Evolutionary conservation across 2,888 invertebrate genomes (phyloP).

Genomic region (Disparrhopalites patrizii): DNA sequence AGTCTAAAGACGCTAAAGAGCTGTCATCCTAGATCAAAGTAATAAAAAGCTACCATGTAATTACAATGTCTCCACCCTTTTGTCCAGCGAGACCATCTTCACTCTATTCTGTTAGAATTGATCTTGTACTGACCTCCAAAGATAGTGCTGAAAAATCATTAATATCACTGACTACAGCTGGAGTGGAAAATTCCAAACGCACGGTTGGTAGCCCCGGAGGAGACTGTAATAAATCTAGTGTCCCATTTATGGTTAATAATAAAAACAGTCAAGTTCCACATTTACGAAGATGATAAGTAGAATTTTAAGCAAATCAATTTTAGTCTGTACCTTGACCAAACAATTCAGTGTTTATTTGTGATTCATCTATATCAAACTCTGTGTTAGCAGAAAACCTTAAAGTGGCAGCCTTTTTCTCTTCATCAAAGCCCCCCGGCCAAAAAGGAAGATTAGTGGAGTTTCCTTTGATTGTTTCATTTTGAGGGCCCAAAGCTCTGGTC

Average conservation of each 20-base stretch:
- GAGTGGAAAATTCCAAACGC: neutral
- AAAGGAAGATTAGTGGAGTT: slow-evolving; percentile 78
- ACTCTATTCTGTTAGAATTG: neutral
- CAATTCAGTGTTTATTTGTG: slow-evolving; percentile 34
- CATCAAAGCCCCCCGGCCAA: slow-evolving; percentile 75
- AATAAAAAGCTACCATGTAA: neutral
- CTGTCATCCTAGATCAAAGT: slow-evolving; percentile 4
- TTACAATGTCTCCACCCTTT: neutral
- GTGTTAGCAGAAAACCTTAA: slow-evolving; percentile 13
- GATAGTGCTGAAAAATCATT: neutral
- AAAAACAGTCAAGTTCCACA: neutral
- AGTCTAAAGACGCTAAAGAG: slow-evolving; percentile 32
- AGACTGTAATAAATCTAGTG: slow-evolving; percentile 3
- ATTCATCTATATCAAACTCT: slow-evolving; percentile 34
- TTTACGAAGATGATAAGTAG: no score
- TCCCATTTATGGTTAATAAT: neutral
- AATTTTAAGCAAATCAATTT: no score
- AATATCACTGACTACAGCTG: neutral
- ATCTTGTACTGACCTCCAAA: neutral
- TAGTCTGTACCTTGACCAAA: slow-evolving; percentile 52
- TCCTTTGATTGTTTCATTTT: slow-evolving; percentile 67
- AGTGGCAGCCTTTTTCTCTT: slow-evolving; percentile 49
- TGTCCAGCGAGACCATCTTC: neutral
- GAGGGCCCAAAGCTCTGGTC: slow-evolving; percentile 69
- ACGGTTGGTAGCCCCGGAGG: slow-evolving; percentile 19